Evolutionary conservation across 2,113 vertebrate species (phyloP).

Genomic region (Dicerorhinus sumatrensis): DNA sequence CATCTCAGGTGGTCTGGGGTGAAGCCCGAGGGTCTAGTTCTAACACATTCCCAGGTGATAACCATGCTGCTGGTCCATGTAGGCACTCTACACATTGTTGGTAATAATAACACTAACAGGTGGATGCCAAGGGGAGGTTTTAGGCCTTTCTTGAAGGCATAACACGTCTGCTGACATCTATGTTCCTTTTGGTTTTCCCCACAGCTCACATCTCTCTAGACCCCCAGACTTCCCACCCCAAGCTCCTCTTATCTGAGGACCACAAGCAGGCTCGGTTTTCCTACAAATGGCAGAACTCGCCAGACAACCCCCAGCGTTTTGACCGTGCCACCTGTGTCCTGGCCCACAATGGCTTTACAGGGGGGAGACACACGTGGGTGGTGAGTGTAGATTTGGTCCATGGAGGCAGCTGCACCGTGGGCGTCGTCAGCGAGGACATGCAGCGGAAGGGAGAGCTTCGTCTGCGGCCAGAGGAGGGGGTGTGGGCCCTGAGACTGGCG

Average conservation of each 20-base stretch:
- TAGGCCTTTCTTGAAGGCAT: background rate
- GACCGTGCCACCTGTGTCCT: conserved; percentile 79
- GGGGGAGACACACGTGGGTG: conserved; percentile 72
- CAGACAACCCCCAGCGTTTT: conserved; percentile 65
- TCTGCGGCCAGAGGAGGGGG: conserved; percentile 69
- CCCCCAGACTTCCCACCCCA: conserved; percentile 78
- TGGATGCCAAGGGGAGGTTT: background rate
- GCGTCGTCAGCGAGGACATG: background rate
- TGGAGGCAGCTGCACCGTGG: conserved; percentile 76
- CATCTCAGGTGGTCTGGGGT: background rate
- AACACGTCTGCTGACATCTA: background rate
- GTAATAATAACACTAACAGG: background rate
- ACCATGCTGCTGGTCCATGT: rapidly evolving
- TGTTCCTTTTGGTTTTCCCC: background rate
- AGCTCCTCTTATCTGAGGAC: conserved; percentile 79
- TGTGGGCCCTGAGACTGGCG: conserved; percentile 75
- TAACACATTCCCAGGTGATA: background rate
- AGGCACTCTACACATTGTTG: rapidly evolving
- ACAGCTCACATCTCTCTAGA: conserved; percentile 71
- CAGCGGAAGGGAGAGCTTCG: conserved; percentile 70
- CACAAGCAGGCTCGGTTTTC: conserved; percentile 65
- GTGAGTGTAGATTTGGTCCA: conserved; percentile 68
- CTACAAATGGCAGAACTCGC: conserved; percentile 80
- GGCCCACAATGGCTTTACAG: conserved; percentile 48
- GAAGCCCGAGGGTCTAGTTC: background rate